phyloP scores from a whole-genome alignment of 2,113 vertebrate species.

The Trematocara marginatum region DNA sequence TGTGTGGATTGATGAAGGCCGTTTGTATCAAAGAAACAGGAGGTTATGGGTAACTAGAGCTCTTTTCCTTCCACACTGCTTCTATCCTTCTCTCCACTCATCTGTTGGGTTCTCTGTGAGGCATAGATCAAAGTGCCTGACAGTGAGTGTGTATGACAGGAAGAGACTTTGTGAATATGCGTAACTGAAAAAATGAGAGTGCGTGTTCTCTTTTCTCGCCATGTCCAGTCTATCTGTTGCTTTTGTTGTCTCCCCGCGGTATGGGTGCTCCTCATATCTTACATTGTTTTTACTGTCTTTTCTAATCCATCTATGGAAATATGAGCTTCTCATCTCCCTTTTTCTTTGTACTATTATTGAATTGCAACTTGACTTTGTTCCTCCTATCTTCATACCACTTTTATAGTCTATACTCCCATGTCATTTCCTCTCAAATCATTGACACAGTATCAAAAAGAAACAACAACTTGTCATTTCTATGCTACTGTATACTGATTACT shows the following conservation, averaged over 20 bases:
- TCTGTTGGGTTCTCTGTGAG: constrained; percentile 48
- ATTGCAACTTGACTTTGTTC: constrained; percentile 30
- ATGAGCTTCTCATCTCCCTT: constrained; percentile 22
- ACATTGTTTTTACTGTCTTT: constrained; percentile 6
- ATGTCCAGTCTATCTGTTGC: constrained; percentile 4
- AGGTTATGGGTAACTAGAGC: constrained; percentile 50
- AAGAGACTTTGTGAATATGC: constrained; percentile 13
- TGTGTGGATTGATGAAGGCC: constrained; percentile 51
- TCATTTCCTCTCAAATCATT: neutral
- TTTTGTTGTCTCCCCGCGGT: neutral
- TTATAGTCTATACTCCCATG: neutral
- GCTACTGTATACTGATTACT: constrained; percentile 23
- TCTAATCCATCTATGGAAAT: constrained; percentile 32
- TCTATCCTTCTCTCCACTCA: constrained; percentile 37
- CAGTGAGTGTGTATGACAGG: neutral
- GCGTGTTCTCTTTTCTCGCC: neutral
- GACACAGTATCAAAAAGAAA: neutral
- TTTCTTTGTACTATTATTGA: constrained; percentile 1
- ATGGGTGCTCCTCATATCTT: constrained; percentile 11
- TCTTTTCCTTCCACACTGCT: constrained; percentile 39
- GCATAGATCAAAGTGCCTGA: constrained; percentile 54
- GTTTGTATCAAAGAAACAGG: constrained; percentile 52
- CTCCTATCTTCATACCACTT: neutral
- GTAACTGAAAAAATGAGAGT: constrained; percentile 1
- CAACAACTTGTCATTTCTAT: neutral